Evolutionary conservation across 1,140 invertebrate genomes (phyloP), one percentile per base, ranked within the genome.

Genomic region (Sinella curviseta): DNA sequence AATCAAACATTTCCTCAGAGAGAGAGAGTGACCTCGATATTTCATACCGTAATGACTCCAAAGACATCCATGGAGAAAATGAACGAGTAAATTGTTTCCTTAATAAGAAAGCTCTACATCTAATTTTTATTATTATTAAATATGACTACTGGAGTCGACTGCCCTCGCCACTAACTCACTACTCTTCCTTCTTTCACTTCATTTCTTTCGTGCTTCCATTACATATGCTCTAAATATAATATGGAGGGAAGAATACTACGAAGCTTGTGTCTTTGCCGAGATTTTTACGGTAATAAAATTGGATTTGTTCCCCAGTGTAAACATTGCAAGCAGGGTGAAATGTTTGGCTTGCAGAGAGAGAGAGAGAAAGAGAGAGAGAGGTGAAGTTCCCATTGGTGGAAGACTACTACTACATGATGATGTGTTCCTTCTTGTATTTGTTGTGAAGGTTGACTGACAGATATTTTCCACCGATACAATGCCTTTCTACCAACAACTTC

Each of bases 401-500:
- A 48, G 20, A 48, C 8, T 48, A 48, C 8, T 48, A 48, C 39
- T 48, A 12, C 39, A 48, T 48, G 20, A 20, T 48, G 39, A 12
- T 8, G 39, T 20, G 8, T 48, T 48, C 39, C 39, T 12, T 48
- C 39, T 8, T 48, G 8, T 8, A 48, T 48, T 48, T 48, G 39
- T 70, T n/a, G 28, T 70, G 31, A 70, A 31, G 28, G 65, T 24
- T 70, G 65, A 70, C 65, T 70, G 65, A 70, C 31, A 33, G 30
- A 33, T 24, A 33, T 70, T 70, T 60, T 24, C 24, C 14, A 4
- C n/a, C n/a, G n/a, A n/a, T n/a, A n/a, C n/a, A n/a, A n/a, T n/a
- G n/a, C n/a, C n/a, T 60, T 14, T 60, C 55, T 26, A n/a, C n/a
- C n/a, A n/a, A n/a, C n/a, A n/a, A 8, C 24, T 60, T 26, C 55